Evolutionary conservation across 2,797 vertebrate species (phyloP), one percentile per base, ranked within the genome.

Genomic region (Coilia nasus): DNA sequence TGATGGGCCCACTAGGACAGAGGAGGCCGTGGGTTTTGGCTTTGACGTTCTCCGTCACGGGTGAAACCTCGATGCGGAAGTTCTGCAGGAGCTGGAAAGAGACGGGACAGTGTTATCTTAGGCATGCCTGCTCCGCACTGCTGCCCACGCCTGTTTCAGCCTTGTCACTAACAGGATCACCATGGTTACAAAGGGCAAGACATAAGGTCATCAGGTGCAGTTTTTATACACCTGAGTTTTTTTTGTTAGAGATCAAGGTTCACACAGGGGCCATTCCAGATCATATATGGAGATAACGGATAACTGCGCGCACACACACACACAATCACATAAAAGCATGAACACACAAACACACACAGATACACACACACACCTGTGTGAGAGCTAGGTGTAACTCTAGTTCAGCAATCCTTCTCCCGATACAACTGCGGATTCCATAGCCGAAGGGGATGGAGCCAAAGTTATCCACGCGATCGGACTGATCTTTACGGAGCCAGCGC

Each of bases 371-470:
- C 84, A 97, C 97, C 97, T 97, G 95, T 85, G 95, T 95, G 71
- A 98, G 92, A 47, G 94, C 93, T 44, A 98, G 95, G 90, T 98
- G 96, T 92, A 98, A 97, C 94, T 98, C 97, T 84, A 98, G 88
- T 89, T 98, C 97, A 14, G 97, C 97, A 71, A 97, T 93, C 92
- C 97, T 97, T 90, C 91, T 94, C 86, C 97, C 97, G 6, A 99
- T 94, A 87, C 97, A 98, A 88, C 97, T 98, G 88, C 97, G 94
- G 90, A 97, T 96, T 60, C 98, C 97, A 0, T 98, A 97, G 85
- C 97, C 97, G 85, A 99, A 98, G 12, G 97, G 97, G 89, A 98
- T 97, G 0, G 97, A 98, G 88, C 97, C 97, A 86, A 98, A 98
- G 92, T 97, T 98, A 86, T 99, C 97, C 0, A 97, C 96, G 5